Percentiles rank a stretch among this genome's conserved stretches.
These are phyloP conservation scores for Dinomys branickii DNA, from an alignment of 2,113 vertebrate genomes.

Conservation along the genomic window DNA sequence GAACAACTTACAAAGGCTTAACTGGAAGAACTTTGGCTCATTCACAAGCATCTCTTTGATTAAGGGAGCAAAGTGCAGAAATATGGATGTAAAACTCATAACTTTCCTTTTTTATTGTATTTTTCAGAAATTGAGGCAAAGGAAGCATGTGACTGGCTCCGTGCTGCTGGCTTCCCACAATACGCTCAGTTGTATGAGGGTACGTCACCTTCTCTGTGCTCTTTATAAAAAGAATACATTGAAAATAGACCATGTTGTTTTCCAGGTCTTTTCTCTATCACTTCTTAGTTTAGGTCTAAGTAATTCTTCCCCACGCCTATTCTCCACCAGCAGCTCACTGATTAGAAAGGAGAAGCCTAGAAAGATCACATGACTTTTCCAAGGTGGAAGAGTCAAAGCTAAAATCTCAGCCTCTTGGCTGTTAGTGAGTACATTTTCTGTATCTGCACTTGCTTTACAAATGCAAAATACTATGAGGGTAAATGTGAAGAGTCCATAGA, in stretches of 20 bases:
- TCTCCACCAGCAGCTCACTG: background rate
- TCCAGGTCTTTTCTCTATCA: background rate
- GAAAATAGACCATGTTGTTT: background rate
- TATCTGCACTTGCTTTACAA: background rate
- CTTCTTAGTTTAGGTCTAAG: background rate
- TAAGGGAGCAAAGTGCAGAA: background rate
- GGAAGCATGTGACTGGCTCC: conserved; percentile 97
- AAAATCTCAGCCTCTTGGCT: background rate
- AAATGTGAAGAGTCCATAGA: background rate
- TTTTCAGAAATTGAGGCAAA: conserved; percentile 97
- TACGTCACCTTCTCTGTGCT: conserved; percentile 78
- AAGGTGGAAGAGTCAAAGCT: background rate
- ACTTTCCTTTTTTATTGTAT: conserved; percentile 75
- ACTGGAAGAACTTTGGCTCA: background rate
- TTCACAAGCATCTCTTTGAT: background rate
- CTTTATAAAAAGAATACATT: background rate
- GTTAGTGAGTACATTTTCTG: background rate
- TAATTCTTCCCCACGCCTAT: background rate
- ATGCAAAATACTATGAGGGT: background rate
- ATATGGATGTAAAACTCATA: background rate
- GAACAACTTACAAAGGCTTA: background rate
- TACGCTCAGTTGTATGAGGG: conserved; percentile 98
- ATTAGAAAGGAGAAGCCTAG: background rate
- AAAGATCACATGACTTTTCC: background rate
- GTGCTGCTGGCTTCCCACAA: conserved; percentile 98